Evolutionary conservation across 2,113 vertebrate species (phyloP), one percentile per base, ranked within the genome.

Genomic region (Dipodomys stephensi): DNA sequence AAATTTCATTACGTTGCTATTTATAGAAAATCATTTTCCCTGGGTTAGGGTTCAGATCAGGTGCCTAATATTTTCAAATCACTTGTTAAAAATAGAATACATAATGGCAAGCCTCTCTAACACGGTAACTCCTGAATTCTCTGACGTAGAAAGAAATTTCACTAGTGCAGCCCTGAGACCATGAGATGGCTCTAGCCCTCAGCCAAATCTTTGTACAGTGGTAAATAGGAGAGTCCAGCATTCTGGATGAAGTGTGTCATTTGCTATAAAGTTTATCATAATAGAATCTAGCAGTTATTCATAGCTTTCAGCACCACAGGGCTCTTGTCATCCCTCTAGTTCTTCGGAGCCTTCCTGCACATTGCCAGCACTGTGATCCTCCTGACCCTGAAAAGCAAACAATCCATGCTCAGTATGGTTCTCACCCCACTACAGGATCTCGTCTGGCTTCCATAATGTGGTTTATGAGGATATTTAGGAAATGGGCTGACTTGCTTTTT

Each of bases 21-120:
- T 92, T 95, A 80, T 88, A 53, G 94, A 96, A 95, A 95, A 95
- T 64, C 44, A 94, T 94, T 95, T 88, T 78, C 94, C 82, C 28
- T 53, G 74, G 79, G 87, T 91, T 89, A 97, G 84, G 88, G 91
- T 96, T 96, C 91, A 95, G 78, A 84, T 76, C 22, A 35, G 83
- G 78, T 92, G 46, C 82, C 82, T 83, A 83, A 95, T 86, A 92
- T 95, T 94, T 97, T 95, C 82, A 73, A 95, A 88, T 96, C 84
- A 83, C 39, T 95, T 81, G 81, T 93, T 83, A 68, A 93, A 96
- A 93, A 92, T 83, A 88, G 95, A 96, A 95, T 69, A 57, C 84
- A 60, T 87, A 57, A 92, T 87, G 87, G 92, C 49, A 90, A 85
- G 80, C 69, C 65, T 88, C 62, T 94, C 39, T 90, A 57, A 84